phyloP scores from a whole-genome alignment of 1,140 invertebrate species.

The Zaprionus tsacasi region DNA sequence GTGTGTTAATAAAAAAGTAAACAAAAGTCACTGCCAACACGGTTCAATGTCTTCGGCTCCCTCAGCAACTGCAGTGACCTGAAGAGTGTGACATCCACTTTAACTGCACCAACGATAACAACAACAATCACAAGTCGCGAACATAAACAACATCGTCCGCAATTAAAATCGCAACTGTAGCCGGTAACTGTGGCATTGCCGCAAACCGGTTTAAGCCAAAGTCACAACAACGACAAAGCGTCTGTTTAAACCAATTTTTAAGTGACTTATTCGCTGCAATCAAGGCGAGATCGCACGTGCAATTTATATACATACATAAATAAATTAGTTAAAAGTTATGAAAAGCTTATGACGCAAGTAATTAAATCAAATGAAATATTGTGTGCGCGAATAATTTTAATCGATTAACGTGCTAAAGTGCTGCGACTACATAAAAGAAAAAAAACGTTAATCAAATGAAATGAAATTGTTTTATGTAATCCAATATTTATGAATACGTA shows the following conservation, averaged over 20 bases:
- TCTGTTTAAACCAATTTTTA: slow-evolving; percentile 48
- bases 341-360: background rate
- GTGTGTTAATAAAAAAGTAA: slow-evolving; percentile 72
- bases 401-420: background rate
- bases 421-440: too few species aligned
- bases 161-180: slow-evolving; percentile 50
- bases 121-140: background rate
- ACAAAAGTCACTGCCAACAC: slow-evolving; percentile 74
- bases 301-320: background rate
- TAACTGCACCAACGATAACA: slow-evolving; percentile 5
- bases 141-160: slow-evolving; percentile 8
- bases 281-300: background rate
- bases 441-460: background rate
- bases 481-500: background rate
- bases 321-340: background rate
- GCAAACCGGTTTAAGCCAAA: slow-evolving; percentile 62
- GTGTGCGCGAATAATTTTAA: background rate
- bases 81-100: background rate
- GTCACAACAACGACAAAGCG: slow-evolving; percentile 33
- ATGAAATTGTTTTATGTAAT: background rate
- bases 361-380: background rate
- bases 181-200: slow-evolving; percentile 71
- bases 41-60: slow-evolving; percentile 69
- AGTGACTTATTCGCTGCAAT: background rate
- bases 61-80: background rate